Evolutionary conservation across 2,797 vertebrate species (phyloP).

Genomic region (Phaenicophaeus curvirostris): DNA sequence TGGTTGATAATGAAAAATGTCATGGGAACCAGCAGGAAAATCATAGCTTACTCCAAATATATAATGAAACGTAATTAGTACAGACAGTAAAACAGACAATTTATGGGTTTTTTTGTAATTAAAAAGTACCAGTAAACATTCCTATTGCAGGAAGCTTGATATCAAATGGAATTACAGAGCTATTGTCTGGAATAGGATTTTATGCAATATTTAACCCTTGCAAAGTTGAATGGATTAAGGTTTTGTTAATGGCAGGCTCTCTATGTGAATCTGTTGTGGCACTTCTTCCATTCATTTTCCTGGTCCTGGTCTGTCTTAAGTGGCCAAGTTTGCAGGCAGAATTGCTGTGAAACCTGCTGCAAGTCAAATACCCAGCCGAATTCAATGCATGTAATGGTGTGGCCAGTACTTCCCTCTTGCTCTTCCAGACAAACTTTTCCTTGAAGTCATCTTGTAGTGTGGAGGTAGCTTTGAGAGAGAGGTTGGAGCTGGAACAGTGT

Average conservation of each 20-base stretch:
- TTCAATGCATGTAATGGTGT: not conserved
- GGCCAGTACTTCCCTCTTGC: not conserved
- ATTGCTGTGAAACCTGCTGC: not conserved
- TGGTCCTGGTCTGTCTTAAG: not conserved
- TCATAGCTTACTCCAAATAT: constrained; percentile 78
- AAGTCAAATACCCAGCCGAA: not conserved
- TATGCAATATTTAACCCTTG: constrained; percentile 55
- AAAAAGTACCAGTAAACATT: constrained; percentile 76
- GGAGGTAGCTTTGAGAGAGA: not conserved
- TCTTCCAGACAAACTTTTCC: not conserved
- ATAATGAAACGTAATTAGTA: constrained; percentile 82
- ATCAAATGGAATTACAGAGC: constrained; percentile 60
- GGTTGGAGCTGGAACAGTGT: not conserved
- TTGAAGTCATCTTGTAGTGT: not conserved
- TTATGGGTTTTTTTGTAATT: constrained; percentile 69
- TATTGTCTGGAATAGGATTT: constrained; percentile 55
- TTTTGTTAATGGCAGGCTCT: not conserved
- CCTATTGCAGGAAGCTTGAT: constrained; percentile 68
- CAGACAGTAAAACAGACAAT: constrained; percentile 82
- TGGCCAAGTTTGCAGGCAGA: not conserved
- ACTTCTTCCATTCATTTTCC: not conserved
- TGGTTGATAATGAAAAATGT: constrained; percentile 79
- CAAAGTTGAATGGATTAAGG: not conserved
- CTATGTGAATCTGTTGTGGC: not conserved
- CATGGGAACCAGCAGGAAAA: constrained; percentile 80